Evolutionary conservation across 2,888 invertebrate species (phyloP).

Genomic region (Herminia tarsipennalis): DNA sequence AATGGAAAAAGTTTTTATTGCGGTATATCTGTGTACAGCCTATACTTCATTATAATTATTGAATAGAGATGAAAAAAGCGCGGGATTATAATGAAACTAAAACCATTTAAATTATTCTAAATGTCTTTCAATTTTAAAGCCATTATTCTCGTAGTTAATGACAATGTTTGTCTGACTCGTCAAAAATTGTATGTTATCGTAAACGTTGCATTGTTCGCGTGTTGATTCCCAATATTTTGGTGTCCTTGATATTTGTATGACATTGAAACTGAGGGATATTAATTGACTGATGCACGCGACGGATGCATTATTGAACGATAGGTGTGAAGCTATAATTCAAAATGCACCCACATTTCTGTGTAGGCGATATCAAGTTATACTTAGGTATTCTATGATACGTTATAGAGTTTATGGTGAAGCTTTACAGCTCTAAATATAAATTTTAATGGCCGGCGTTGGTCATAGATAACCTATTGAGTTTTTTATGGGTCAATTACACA

Average conservation of each 20-base stretch:
- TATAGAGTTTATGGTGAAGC: no score
- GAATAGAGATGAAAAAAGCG: no score
- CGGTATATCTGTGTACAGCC: background rate
- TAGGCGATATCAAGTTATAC: background rate
- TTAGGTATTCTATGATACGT: no score
- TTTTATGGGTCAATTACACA: no score
- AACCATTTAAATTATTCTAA: no score
- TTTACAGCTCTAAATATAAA: no score
- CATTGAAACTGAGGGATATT: conserved; percentile 46
- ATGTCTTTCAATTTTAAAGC: no score
- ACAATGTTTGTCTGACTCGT: background rate
- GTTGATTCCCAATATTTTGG: conserved; percentile 27
- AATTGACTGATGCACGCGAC: conserved; percentile 44
- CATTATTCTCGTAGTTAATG: no score
- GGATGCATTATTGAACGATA: conserved; percentile 25
- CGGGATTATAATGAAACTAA: no score
- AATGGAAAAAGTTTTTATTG: conserved; percentile 9
- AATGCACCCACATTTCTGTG: background rate
- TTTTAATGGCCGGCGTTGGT: no score
- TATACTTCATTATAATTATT: no score
- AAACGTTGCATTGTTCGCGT: conserved; percentile 60
- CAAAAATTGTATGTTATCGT: conserved; percentile 3
- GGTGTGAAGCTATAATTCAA: background rate
- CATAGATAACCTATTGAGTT: no score
- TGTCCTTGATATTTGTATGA: conserved; percentile 41